Percentiles rank a stretch among this genome's conserved stretches.
These are phyloP conservation scores for Thinocorus orbignyianus DNA, from an alignment of 2,113 vertebrate genomes.

Conservation along the genomic window DNA sequence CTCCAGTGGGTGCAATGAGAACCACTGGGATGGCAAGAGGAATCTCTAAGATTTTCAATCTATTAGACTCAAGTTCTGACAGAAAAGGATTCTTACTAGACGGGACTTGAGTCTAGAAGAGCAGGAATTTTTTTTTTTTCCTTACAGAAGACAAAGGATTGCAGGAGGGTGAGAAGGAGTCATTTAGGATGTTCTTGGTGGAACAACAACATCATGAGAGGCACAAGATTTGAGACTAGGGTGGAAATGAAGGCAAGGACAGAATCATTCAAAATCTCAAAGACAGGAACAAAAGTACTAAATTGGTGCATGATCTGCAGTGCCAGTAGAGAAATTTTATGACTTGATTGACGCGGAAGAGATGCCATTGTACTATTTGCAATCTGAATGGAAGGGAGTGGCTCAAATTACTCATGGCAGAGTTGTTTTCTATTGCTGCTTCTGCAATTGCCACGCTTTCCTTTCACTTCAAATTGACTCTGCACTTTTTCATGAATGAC, in stretches of 20 bases:
- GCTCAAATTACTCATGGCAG: neutral
- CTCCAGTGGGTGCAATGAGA: neutral
- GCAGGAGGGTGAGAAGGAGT: neutral
- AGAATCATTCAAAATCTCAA: neutral
- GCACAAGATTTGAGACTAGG: neutral
- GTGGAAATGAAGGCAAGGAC: neutral
- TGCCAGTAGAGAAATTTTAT: neutral
- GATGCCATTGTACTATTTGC: neutral
- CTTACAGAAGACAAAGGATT: neutral
- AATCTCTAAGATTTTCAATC: neutral
- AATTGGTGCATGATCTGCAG: neutral
- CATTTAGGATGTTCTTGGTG: neutral
- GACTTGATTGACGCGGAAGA: neutral
- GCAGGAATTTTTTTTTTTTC: neutral
- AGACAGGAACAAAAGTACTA: neutral
- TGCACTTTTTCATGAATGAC: neutral
- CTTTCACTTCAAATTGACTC: neutral
- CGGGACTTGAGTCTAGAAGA: neutral
- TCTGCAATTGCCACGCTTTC: neutral
- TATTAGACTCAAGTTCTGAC: neutral
- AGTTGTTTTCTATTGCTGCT: neutral
- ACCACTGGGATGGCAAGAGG: neutral
- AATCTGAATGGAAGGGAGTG: neutral
- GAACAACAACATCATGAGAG: neutral
- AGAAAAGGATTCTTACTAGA: neutral